Base-by-base conservation (phyloP, 2,113 vertebrate genomes). In the Macroglossus sobrinus region DNA sequence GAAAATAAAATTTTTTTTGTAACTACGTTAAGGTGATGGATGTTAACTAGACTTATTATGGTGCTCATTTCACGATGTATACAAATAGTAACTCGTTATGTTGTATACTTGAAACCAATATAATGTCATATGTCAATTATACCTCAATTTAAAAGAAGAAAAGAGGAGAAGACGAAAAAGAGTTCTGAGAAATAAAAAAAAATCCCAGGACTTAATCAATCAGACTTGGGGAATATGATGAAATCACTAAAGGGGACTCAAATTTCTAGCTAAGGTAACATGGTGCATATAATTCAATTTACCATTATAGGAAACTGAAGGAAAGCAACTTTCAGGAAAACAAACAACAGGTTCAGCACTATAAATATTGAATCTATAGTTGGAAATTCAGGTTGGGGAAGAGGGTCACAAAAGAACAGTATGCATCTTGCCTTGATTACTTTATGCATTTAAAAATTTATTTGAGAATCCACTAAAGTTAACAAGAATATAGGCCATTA, bases 221-320 rank as follows among this genome's bases (percentile, higher is more conserved):
- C 50, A 30, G 24, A 61, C n/a, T 2, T 71, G 13, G 22, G 12
- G 69, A 85, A 89, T 71, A 78, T 55, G 33, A 75, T 13, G 13
- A 94, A 96, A 96, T 80, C 89, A 81, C 84, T 40, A 92, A 78
- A 66, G 7, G 26, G 14, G 15, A 66, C 30, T 84, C 35, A 75
- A n/a, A 57, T 78, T 88, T 66, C 26, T 85, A 90, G 26, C 22
- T 87, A 80, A 95, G 53, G 64, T 84, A 35, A 75, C 18, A 85
- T 57, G 8, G 24, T 40, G 15, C 19, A 47, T 63, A 72, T 85
- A 47, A 69, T 84, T 91, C 57, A 88, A 91, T 30, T 71, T 79
- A 40, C 14, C 28, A 84, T 55, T n/a, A 85, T 3, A 69, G 59
- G 38, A 84, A 88, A 66, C 64, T 10, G 14, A 87, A 75, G 10